phyloP scores from a whole-genome alignment of 1,140 invertebrate species.

The Diprion similis region DNA sequence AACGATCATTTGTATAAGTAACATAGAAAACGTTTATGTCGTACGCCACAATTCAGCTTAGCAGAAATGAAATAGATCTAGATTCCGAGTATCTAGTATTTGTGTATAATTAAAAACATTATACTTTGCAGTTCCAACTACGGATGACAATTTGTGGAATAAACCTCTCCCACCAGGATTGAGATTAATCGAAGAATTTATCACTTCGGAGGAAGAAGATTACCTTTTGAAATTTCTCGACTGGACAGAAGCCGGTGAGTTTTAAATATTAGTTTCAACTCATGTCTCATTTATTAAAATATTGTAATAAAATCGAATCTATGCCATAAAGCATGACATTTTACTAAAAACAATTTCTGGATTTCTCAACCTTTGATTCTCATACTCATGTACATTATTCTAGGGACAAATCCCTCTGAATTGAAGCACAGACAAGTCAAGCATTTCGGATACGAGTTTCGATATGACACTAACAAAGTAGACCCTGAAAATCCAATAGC shows the following conservation, averaged over 20 bases:
- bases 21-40: slow-evolving; percentile 9
- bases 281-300: no score
- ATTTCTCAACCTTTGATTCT: slow-evolving; percentile 10
- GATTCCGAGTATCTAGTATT: neutral
- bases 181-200: slow-evolving; percentile 75
- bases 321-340: neutral
- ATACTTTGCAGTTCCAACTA: slow-evolving; percentile 53
- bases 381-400: slow-evolving; percentile 18
- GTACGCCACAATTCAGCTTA: neutral
- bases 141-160: slow-evolving; percentile 38
- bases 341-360: slow-evolving; percentile 14
- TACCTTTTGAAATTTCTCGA: slow-evolving; percentile 69
- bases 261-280: slow-evolving; percentile 9
- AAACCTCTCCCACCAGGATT: slow-evolving; percentile 72
- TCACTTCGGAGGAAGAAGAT: slow-evolving; percentile 75
- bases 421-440: slow-evolving; percentile 89
- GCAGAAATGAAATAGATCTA: neutral
- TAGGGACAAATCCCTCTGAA: slow-evolving; percentile 43
- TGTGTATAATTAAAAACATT: slow-evolving; percentile 13
- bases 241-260: slow-evolving; percentile 59
- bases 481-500: slow-evolving; percentile 73
- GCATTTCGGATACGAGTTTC: slow-evolving; percentile 95
- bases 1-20: no score
- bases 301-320: no score
- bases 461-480: slow-evolving; percentile 89